phyloP scores from a whole-genome alignment of 2,888 invertebrate species.

The Lasius fuliginosus region DNA sequence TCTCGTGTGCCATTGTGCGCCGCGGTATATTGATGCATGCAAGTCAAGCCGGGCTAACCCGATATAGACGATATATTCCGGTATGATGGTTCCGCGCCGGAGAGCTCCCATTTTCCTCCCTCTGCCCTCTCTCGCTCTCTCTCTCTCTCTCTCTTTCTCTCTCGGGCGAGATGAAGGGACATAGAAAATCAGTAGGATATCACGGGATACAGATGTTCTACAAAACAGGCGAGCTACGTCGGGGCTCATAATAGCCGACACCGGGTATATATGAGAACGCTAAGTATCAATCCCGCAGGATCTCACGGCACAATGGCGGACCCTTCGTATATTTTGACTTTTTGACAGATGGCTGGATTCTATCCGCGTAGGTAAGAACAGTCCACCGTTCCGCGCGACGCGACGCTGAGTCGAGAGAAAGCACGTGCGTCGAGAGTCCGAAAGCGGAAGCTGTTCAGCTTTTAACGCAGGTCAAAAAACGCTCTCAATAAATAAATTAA shows the following conservation, averaged over 20 bases:
- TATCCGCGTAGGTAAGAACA: conserved; percentile 65
- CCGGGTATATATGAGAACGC: conserved; percentile 81
- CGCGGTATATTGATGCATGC: conserved; percentile 49
- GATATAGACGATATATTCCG: conserved; percentile 47
- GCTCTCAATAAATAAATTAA: neutral
- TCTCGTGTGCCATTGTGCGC: conserved; percentile 63
- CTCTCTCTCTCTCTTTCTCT: neutral
- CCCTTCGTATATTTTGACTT: conserved; percentile 86
- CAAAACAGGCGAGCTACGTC: conserved; percentile 81
- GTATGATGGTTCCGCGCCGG: conserved; percentile 50
- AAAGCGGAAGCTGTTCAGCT: neutral
- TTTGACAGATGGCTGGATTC: conserved; percentile 85
- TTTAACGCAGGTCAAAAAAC: neutral
- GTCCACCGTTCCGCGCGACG: conserved; percentile 53
- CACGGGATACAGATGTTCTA: conserved; percentile 84
- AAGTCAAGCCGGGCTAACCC: conserved; percentile 57
- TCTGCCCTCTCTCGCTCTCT: neutral
- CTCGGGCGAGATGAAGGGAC: conserved; percentile 55
- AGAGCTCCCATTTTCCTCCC: conserved; percentile 51
- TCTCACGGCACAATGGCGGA: conserved; percentile 82
- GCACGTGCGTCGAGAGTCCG: conserved; percentile 9
- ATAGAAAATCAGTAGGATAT: conserved; percentile 72
- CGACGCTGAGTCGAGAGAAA: conserved; percentile 45
- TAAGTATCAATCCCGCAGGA: conserved; percentile 86
- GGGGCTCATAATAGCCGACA: conserved; percentile 80